Percentiles rank a stretch among this genome's conserved stretches.
These are phyloP conservation scores for Bombus confusus DNA, from an alignment of 1,140 invertebrate genomes.

Conservation along the genomic window DNA sequence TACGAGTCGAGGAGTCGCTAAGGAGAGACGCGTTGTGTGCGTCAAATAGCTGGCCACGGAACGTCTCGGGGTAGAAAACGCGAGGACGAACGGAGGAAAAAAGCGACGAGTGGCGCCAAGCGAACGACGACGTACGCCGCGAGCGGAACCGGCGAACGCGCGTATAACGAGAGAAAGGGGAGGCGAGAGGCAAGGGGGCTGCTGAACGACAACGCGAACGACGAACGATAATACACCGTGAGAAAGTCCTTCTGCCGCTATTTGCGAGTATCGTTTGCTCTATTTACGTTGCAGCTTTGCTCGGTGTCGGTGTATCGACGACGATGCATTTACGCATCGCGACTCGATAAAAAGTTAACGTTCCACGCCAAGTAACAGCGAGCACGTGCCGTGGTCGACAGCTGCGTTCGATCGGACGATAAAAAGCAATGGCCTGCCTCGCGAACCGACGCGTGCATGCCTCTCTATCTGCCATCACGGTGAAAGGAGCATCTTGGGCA, in stretches of 20 bases:
- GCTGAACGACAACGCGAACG: background rate
- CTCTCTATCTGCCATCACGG: conserved; percentile 33
- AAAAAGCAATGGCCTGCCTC: conserved; percentile 57
- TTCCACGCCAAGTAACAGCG: background rate
- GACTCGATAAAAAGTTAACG: conserved; percentile 24
- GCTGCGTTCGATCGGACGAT: conserved; percentile 60
- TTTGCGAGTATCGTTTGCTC: background rate
- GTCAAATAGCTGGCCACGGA: background rate
- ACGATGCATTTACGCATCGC: background rate
- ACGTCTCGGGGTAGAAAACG: too few relatives aligned
- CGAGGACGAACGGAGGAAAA: too few relatives aligned
- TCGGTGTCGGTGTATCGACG: background rate
- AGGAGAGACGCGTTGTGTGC: background rate
- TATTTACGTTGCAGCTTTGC: background rate
- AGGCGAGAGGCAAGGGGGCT: background rate
- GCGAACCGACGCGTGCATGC: background rate
- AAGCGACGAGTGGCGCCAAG: too few relatives aligned
- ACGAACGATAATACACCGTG: background rate
- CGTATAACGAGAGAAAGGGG: background rate
- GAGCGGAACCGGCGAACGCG: background rate
- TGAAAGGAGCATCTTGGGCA: conserved; percentile 15
- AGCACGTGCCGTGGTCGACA: conserved; percentile 8
- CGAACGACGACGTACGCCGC: too few relatives aligned
- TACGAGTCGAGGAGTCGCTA: background rate
- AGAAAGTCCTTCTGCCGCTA: background rate